Base-by-base conservation (phyloP, 2,888 invertebrate species). In the Fragum fragum region DNA sequence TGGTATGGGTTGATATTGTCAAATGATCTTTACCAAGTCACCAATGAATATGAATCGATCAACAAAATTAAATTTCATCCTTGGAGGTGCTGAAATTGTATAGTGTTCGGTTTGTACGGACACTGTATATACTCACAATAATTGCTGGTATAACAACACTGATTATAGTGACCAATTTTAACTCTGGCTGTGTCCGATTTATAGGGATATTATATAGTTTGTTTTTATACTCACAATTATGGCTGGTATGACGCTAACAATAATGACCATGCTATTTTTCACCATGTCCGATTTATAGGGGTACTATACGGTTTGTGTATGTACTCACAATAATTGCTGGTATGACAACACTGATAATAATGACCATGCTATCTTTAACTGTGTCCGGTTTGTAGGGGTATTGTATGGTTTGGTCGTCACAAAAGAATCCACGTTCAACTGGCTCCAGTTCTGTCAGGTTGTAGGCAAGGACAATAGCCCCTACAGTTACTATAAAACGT, bases 381-480 rank as follows among this genome's bases (percentile, higher is more conserved):
- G 95, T 94, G 83, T 93, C 93, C 18, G 90, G 89, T 90, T 96
- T 96, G 95, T 96, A 98, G 3, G 98, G 98, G 94, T 99, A 97
- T 91, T 96, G 96, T 66, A 99, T 96, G 73, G 97, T 97, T 93
- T 98, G 97, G 95, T 99, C 99, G 94, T 98, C 97, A 95, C 99
- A 99, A 95, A 97, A 98, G 95, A 99, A 99, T 28, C 99, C 99
- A 83, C 99, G 94, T 21, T 86, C 76, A 66, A 82, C 88, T 0
- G 92, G 92, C 26, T 76, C 75, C 11, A 84, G 29, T 14, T 81
- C 85, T n/a, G 77, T 52, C 18, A 82, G 29, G 53, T 85, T 83
- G 76, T 83, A 83, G 52, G 79, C 75, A n/a, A 87, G 66, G 23
- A 87, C 75, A 11, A 89, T 42, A 9, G 79, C 73, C 14, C 85